Evolutionary conservation across 2,888 invertebrate genomes (phyloP), one percentile per base, ranked within the genome.

Genomic region (Drosophila neonasuta): DNA sequence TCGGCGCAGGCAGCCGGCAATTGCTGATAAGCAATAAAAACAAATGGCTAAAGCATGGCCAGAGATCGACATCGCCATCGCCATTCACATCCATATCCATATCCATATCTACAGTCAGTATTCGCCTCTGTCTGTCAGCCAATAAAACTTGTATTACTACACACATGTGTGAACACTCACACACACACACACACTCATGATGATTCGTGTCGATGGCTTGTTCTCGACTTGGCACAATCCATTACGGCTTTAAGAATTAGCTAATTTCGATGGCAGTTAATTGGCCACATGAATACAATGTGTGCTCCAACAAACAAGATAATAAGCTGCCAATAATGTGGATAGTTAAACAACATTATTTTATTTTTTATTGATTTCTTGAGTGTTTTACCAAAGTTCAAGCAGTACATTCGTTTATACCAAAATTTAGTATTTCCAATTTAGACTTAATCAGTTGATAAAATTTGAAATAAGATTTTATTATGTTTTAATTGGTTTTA

Each of bases 21-120:
- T 82, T 80, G 74, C 69, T 77, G 83, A 86, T 86, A 83, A 80
- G 80, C 65, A 60, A 83, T 80, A 80, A 86, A 80, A 83, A 77
- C 86, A 86, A 80, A 86, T 75, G 84, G 74, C 71, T 66, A 58
- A 74, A 66, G 61, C 77, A 82, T 71, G 68, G 57, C 36, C 57
- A 45, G 63, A 48, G 63, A 48, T 61, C 15, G 10, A 57, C 46
- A 58, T 36, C 30, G 20, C 24, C 24, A 41, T 20, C n/a, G 24
- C 30, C 59, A 48, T 58, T 13, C 8, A 59, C 39, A 48, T 55
- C 15, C 8, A 59, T 42, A 58, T 42, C 15, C n/a, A 62, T 24
- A 15, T 55, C 32, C 59, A 45, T 52, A 46, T 57, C 13, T 10
- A 52, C 29, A 63, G 57, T 46, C 54, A 48, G 36, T 44, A 45